Evolutionary conservation across 2,888 invertebrate genomes (phyloP), one percentile per base, ranked within the genome.

Genomic region (Rotaria magnacalcarata): DNA sequence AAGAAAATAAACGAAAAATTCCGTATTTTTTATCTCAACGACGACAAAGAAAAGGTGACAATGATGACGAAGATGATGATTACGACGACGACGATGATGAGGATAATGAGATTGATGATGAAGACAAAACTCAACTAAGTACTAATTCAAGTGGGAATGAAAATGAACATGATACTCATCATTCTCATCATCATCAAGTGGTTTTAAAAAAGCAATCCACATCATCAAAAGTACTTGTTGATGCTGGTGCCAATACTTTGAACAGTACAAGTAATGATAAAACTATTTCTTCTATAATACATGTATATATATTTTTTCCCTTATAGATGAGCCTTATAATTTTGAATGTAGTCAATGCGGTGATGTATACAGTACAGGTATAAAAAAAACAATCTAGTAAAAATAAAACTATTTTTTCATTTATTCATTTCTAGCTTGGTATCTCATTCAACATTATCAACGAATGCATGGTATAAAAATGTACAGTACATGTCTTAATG

Each of bases 381-480:
- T 27, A 27, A 60, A 27, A 16, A 11, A 60, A 60, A 1, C 0
- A 67, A 27, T 11, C 14, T 50, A 11, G 14, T 4, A 34, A 67
- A 34, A 34, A 27, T 7, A 19, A 34, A 67, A 19, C 7, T 19
- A 34, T 67, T 67, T 5, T 2, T 60, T 8, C 27, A 60, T 60
- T 27, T 27, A 60, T 60, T 10, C 27, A 60, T 27, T 27, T 60
- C 8, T 67, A 67, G 80, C 80, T n/a, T 80, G 80, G 80, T 80
- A 47, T 80, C 80, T 80, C 19, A 80, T 80, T 80, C 80, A 80
- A n/a, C 80, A 80, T 80, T 80, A 80, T 80, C 80, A 80, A 80
- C 24, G 47, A 24, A 24, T 80, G 47, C 80, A 80, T 80, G 47
- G 47, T 43, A 19, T 80, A 80, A 80, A 80, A 47, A 80, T 80